A percentile compares a stretch with the other conserved stretches of the same genome.
Evolutionary conservation across 2,888 invertebrate species (phyloP).

Genomic region (Aplocera efformata): DNA sequence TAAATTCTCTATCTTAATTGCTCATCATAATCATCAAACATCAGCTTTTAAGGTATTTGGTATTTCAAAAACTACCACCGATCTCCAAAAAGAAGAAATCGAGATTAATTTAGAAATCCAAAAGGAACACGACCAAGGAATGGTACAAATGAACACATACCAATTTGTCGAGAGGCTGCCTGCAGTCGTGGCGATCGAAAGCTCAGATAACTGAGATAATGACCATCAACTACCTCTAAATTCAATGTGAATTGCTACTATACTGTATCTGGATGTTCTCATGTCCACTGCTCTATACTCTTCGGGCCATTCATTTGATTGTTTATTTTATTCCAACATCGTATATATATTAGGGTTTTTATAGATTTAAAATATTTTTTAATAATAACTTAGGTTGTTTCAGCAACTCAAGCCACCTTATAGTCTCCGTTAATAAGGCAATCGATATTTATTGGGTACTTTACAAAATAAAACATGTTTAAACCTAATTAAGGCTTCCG

Average conservation of each 20-base stretch:
- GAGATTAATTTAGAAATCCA: constrained; percentile 31
- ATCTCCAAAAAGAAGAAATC: constrained; percentile 30
- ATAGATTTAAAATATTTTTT: no score
- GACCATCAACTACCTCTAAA: constrained; percentile 49
- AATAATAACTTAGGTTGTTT: no score
- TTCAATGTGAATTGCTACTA: constrained; percentile 22
- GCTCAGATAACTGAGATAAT: constrained; percentile 56
- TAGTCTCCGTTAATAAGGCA: constrained; percentile 11
- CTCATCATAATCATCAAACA: constrained; percentile 14
- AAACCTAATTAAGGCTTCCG: constrained; percentile 23
- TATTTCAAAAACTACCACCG: constrained; percentile 27
- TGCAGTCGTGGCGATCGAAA: constrained; percentile 54
- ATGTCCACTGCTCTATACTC: constrained; percentile 7
- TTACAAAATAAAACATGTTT: constrained; percentile 19
- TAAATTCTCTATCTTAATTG: constrained; percentile 18
- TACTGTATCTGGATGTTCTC: constrained; percentile 11
- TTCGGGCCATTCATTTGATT: constrained; percentile 8
- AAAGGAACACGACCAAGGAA: constrained; percentile 28
- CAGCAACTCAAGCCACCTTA: no score
- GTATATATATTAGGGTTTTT: not conserved
- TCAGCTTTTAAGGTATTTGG: constrained; percentile 13
- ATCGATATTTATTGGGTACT: constrained; percentile 13
- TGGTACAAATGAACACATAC: constrained; percentile 38
- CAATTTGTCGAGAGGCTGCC: constrained; percentile 45
- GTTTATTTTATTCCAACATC: constrained; percentile 7